phyloP scores from a whole-genome alignment of 2,888 invertebrate genomes.

The Melitaea athalia region DNA sequence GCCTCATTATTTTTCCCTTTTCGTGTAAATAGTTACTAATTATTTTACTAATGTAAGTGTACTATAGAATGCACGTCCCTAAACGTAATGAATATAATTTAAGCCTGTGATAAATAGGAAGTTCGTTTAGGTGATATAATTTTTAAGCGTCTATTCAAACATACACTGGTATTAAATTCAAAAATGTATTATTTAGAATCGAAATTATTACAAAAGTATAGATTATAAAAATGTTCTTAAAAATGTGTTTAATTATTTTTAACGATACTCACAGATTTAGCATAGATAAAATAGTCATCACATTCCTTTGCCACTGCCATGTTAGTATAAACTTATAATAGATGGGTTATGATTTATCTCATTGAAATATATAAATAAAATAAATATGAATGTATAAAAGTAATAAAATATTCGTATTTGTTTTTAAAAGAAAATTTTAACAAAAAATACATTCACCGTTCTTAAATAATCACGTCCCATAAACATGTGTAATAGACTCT shows the following conservation, averaged over 20 bases:
- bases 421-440: neutral
- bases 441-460: neutral
- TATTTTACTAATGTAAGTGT: constrained; percentile 75
- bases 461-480: neutral
- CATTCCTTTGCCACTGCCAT: constrained; percentile 39
- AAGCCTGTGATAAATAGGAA: constrained; percentile 81
- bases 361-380: constrained; percentile 3
- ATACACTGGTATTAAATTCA: constrained; percentile 30
- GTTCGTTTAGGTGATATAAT: constrained; percentile 69
- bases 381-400: constrained; percentile 16
- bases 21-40: constrained; percentile 82
- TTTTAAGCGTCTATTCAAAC: constrained; percentile 60
- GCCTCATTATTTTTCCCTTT: constrained; percentile 81
- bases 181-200: constrained; percentile 27
- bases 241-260: constrained; percentile 27
- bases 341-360: constrained; percentile 16
- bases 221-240: constrained; percentile 20
- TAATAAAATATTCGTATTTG: neutral
- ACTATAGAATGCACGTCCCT: constrained; percentile 81
- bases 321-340: constrained; percentile 23
- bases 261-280: constrained; percentile 28
- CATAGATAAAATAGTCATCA: constrained; percentile 26
- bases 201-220: constrained; percentile 22
- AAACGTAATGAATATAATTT: constrained; percentile 76
- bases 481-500: constrained; percentile 21